Evolutionary conservation across 2,797 vertebrate species (phyloP), one percentile per base, ranked within the genome.

Genomic region (Ficedula albicollis): DNA sequence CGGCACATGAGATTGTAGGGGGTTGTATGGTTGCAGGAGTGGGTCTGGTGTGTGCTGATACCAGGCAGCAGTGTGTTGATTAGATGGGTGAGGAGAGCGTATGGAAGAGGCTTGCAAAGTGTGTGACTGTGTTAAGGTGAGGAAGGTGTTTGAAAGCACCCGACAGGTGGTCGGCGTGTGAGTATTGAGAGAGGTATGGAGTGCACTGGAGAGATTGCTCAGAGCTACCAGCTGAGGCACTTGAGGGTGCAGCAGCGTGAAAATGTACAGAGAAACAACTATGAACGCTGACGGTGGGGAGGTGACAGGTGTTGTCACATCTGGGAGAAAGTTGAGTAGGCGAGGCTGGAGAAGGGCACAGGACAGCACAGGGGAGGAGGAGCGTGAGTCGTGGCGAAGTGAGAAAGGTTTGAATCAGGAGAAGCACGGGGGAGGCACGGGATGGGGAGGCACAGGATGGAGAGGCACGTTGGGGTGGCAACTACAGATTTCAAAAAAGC

Each of bases 101-200:
- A 3, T 39, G 25, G 25, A 78, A 74, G 36, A 0, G 0, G 27
- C 9, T 0, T 27, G 52, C 9, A 3, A 69, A 56, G 11, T 29
- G 8, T 55, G 5, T 36, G 52, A 9, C 25, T 16, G 19, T 21
- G 9, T 52, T 54, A 6, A 38, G 30, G 26, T 26, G 58, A 55
- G 34, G 44, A 55, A 48, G 14, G 27, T 32, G 22, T 43, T n/a
- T 21, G 41, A n/a, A 76, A 52, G 23, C 3, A 1, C 11, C 25
- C 9, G 8, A 14, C 32, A 30, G 82, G 60, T 56, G 27, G 7
- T 27, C 58, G 82, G 9, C 44, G 44, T 63, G 30, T 5, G 1
- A 18, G 22, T 5, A 3, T 7, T 48, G 67, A 18, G 30, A 66
- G 26, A 15, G 1, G 11, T 34, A 4, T 17, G 72, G 46, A 64